Base-by-base conservation (phyloP, 2,888 invertebrate species). In the Polydrusus cervinus region DNA sequence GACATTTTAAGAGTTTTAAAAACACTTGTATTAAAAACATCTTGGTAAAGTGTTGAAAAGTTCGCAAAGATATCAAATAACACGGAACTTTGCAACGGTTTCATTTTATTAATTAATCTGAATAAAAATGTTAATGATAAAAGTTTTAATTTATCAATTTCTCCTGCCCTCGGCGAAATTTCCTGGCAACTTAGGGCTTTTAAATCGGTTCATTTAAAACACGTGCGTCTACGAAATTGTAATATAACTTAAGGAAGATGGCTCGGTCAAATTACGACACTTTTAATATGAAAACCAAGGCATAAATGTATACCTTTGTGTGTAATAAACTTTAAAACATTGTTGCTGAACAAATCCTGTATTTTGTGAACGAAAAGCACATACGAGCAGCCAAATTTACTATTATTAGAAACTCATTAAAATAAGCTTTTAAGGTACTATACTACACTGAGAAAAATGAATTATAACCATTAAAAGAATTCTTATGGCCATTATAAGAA, bases 161-260 rank as follows among this genome's bases (percentile, higher is more conserved):
- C 64, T 55, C 57, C 16, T 61, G 51, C 51, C 61, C 71, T 34
- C 71, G 71, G 20, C 45, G 45, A 64, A 71, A 71, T 64, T 71
- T 71, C 71, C 40, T 61, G 45, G 45, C 68, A 53, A 62, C 62
- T 70, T 38, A 34, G 38, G 76, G 47, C 68, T 55, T 71, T 75
- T 51, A 64, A 57, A 75, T 67, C 71, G 75, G 71, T 62, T 65
- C 55, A 75, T 75, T 75, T 71, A n/a, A 45, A 65, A 62, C 75
- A 75, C 75, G 75, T 75, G 75, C 71, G 71, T 66, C 55, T 67
- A 51, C 75, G 51, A 70, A 65, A 75, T 71, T 75, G 71, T 61
- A 55, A 61, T 71, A 74, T 75, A 71, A 67, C 67, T 75, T 75
- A 66, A 53, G 49, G 57, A 66, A 57, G 71, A 65, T 64, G 65